Conservation (phyloP, 2,797 vertebrate genomes). For the Spheniscus humboldti region DNA sequence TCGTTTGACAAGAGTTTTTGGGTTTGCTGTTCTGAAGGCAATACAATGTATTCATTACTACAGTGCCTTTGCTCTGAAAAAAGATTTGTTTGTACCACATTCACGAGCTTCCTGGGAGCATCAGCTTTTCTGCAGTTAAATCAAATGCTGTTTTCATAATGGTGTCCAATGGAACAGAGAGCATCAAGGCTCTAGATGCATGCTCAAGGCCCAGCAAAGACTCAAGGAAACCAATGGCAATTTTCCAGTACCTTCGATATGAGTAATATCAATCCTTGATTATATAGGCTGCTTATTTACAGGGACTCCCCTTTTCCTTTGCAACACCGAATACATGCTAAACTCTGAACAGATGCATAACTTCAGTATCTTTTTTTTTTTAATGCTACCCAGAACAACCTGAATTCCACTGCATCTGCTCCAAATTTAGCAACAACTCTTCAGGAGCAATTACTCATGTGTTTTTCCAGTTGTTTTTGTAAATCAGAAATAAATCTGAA, state of each 20-base stretch:
- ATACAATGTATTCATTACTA: neutral
- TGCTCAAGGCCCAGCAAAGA: neutral
- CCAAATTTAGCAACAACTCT: neutral
- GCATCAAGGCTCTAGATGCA: neutral
- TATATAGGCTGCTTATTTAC: neutral
- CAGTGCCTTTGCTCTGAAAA: neutral
- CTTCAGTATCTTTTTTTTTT: neutral
- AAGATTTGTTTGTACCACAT: neutral
- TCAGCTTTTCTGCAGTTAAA: neutral
- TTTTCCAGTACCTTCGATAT: neutral
- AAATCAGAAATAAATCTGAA: neutral
- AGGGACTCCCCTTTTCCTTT: neutral
- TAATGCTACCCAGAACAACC: neutral
- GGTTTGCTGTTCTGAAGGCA: neutral
- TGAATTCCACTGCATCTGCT: neutral
- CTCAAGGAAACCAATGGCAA: neutral
- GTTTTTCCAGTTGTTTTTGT: neutral
- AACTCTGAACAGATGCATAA: neutral
- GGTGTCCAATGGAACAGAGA: neutral
- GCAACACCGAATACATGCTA: neutral
- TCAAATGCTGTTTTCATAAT: neutral
- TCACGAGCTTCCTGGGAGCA: neutral
- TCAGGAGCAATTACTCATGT: neutral
- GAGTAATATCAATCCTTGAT: neutral
- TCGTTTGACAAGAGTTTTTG: neutral